A percentile compares a stretch with the other conserved stretches of the same genome.
phyloP scores from a whole-genome alignment of 2,113 vertebrate species.

The Buteo buteo region DNA sequence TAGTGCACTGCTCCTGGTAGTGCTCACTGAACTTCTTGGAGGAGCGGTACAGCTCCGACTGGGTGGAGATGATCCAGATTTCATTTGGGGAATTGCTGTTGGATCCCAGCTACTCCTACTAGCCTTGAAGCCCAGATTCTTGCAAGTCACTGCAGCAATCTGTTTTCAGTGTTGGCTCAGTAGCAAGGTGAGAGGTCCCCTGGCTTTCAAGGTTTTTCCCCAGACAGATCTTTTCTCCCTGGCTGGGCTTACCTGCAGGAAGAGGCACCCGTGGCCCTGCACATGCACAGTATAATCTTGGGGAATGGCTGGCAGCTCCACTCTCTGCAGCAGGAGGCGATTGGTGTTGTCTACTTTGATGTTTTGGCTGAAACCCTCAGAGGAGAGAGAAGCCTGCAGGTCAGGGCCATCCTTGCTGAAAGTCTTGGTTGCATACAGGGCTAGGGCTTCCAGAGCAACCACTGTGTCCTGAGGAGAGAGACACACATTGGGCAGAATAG shows the following conservation, averaged over 20 bases:
- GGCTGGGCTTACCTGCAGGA: slow-evolving; percentile 27
- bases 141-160: neutral
- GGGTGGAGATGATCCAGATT: neutral
- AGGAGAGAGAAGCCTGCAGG: slow-evolving; percentile 34
- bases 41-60: neutral
- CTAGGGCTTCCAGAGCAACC: slow-evolving; percentile 69
- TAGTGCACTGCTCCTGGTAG: neutral
- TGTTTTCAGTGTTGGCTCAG: neutral
- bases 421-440: slow-evolving; percentile 62
- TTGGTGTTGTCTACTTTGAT: slow-evolving; percentile 75
- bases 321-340: slow-evolving; percentile 80
- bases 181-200: neutral
- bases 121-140: neutral
- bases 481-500: neutral
- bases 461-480: slow-evolving; percentile 64
- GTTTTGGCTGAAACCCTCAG: slow-evolving; percentile 37
- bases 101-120: neutral
- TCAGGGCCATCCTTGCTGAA: slow-evolving; percentile 47
- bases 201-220: neutral
- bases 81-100: neutral
- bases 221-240: neutral
- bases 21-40: neutral
- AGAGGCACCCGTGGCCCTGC: slow-evolving; percentile 35
- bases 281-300: slow-evolving; percentile 47
- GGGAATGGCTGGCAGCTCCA: slow-evolving; percentile 46